phyloP scores from a whole-genome alignment of 1,140 invertebrate species.

The Macrobrachium nipponense region DNA sequence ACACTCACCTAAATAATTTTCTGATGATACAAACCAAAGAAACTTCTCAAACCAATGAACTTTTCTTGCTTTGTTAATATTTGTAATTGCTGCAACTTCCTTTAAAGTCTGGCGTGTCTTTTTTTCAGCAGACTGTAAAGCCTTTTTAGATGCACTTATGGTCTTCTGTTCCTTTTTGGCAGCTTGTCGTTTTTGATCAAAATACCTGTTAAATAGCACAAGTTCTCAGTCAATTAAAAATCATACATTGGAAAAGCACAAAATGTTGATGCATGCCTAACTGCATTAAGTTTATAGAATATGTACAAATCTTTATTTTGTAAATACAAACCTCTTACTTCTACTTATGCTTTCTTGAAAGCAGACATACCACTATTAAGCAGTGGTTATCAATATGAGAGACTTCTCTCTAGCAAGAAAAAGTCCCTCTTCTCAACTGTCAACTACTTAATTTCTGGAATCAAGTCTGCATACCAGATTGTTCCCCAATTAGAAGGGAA shows the following conservation, averaged over 20 bases:
- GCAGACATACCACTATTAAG: too few relatives aligned
- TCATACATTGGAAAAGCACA: not conserved
- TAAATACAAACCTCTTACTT: not conserved
- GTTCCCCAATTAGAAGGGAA: too few relatives aligned
- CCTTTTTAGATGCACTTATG: conserved; percentile 91
- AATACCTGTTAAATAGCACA: conserved; percentile 77
- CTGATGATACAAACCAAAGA: conserved; percentile 98
- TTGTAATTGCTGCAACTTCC: conserved; percentile 92
- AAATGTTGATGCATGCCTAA: too few relatives aligned
- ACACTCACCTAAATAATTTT: conserved; percentile 87
- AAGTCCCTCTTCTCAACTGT: too few relatives aligned
- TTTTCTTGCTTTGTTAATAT: conserved; percentile 93
- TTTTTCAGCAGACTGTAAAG: conserved; percentile 94
- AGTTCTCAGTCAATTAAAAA: conserved; percentile 31
- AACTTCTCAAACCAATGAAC: conserved; percentile 98
- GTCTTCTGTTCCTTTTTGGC: conserved; percentile 97
- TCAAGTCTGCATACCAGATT: too few relatives aligned
- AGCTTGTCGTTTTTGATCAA: conserved; percentile 89
- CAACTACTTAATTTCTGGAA: too few relatives aligned
- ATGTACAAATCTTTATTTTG: too few relatives aligned
- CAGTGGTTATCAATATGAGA: too few relatives aligned
- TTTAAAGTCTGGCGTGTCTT: conserved; percentile 96
- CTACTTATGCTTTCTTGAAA: not conserved
- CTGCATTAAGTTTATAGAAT: too few relatives aligned
- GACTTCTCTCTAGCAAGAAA: too few relatives aligned